A percentile compares a stretch with the other conserved stretches of the same genome.
phyloP scores from a whole-genome alignment of 2,113 vertebrate species.

The Trematomus loennbergii region DNA sequence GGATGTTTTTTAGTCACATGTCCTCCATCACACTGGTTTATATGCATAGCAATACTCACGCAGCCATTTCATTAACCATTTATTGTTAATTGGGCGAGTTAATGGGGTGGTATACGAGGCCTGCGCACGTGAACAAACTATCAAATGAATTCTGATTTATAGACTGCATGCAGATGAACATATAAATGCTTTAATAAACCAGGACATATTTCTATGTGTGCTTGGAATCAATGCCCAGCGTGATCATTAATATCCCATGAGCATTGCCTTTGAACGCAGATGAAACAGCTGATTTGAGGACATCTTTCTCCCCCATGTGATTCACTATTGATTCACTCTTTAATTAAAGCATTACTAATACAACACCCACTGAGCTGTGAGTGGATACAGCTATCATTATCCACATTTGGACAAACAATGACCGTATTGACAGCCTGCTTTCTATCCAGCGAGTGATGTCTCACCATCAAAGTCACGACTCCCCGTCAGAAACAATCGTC shows the following conservation, averaged over 20 bases:
- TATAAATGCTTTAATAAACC: neutral
- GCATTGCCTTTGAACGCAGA: slow-evolving; percentile 9
- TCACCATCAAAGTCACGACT: slow-evolving; percentile 27
- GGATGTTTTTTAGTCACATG: neutral
- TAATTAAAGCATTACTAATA: slow-evolving; percentile 17
- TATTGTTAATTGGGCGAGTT: slow-evolving; percentile 55
- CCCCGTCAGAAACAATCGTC: slow-evolving; percentile 22
- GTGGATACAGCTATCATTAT: slow-evolving; percentile 17
- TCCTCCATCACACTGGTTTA: slow-evolving; percentile 32
- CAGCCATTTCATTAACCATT: slow-evolving; percentile 48
- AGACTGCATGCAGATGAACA: neutral
- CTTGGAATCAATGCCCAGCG: neutral
- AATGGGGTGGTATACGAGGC: slow-evolving; percentile 30
- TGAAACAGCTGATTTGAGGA: slow-evolving; percentile 15
- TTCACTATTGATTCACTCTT: slow-evolving; percentile 32
- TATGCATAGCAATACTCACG: slow-evolving; percentile 25
- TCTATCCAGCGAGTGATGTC: slow-evolving; percentile 24
- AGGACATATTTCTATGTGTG: neutral
- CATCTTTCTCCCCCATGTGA: slow-evolving; percentile 20
- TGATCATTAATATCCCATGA: neutral
- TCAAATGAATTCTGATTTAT: slow-evolving; percentile 17
- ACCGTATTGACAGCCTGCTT: slow-evolving; percentile 20
- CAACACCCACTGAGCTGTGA: slow-evolving; percentile 10
- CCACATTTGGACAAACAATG: slow-evolving; percentile 31
- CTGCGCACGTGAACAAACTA: slow-evolving; percentile 25